Evolutionary conservation across 2,113 vertebrate genomes (phyloP), one percentile per base, ranked within the genome.

Genomic region (Crotalus tigris): DNA sequence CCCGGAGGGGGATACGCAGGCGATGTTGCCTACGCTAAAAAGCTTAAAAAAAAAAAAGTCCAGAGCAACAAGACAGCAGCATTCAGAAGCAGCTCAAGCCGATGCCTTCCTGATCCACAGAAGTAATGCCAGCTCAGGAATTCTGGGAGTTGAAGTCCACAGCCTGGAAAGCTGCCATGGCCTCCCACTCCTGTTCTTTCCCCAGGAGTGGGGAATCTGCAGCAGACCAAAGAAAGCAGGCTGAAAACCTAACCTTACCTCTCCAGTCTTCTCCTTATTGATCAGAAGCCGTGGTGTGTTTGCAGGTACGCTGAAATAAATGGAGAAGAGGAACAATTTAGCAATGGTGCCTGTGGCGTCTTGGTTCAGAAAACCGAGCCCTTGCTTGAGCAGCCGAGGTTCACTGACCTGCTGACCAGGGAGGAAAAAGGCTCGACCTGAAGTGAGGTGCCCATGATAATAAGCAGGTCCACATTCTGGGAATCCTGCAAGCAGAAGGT

Each of bases 401-500:
- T 92, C 21, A 44, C 93, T 54, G 97, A 99, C 99, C 98, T 99
- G 98, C 97, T 93, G 61, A 99, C 97, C 15, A 99, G 98, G 91
- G 98, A 98, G 0, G 99, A 98, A 54, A 99, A 99, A 13, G 99
- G 99, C 88, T 99, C 99, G 75, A 99, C 99, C 94, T 99, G 98
- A 88, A 99, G 97, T 6, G 98, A 99, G 2, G 99, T 99, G 46
- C 98, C 99, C 99, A 99, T 98, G 95, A 99, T 89, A 93, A 99
- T 97, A 91, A 99, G 98, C 29, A 99, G 98, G 94, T 99, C 99
- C 46, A 98, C 98, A 1, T 97, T 97, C 33, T 96, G 97, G 94
- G 99, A 99, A 96, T 99, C 99, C 99, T 99, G 91, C 64, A 53
- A 12, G 4, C 39, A 69, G 24, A 59, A 19, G 7, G 53, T 26